Percentiles rank a stretch among this genome's conserved stretches.
These are phyloP conservation scores for Hucho hucho DNA, from an alignment of 2,113 vertebrate species.

Conservation along the genomic window DNA sequence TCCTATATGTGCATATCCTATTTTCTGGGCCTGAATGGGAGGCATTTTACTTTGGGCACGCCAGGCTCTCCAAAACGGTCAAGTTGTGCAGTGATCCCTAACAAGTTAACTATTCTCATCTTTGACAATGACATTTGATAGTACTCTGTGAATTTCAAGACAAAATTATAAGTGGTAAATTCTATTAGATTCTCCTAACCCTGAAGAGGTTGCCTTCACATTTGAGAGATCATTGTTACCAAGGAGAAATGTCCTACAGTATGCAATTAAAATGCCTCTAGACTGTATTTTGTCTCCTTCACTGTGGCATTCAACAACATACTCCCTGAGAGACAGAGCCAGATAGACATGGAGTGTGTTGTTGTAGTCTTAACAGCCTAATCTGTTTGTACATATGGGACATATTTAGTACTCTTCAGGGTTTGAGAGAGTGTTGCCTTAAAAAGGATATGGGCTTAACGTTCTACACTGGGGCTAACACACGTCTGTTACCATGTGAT, in stretches of 20 bases:
- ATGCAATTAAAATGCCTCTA: constrained; percentile 19
- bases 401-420: constrained; percentile 27
- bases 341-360: background rate
- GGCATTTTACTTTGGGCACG: too few relatives aligned
- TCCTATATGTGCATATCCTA: too few relatives aligned
- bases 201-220: background rate
- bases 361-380: background rate
- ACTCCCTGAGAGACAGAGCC: too few relatives aligned
- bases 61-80: too few relatives aligned
- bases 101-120: background rate
- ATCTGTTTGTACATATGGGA: constrained; percentile 36
- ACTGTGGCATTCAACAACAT: background rate
- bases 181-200: background rate
- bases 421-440: constrained; percentile 5
- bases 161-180: background rate
- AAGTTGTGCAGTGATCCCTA: too few relatives aligned
- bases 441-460: constrained; percentile 38
- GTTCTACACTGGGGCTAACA: constrained; percentile 15
- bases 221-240: background rate
- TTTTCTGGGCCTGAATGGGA: too few relatives aligned
- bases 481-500: constrained; percentile 24
- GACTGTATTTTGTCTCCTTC: background rate
- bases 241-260: background rate
- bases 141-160: background rate
- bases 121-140: background rate